Evolutionary conservation across 2,113 vertebrate genomes (phyloP).

Genomic region (Pangasianodon hypophthalmus): DNA sequence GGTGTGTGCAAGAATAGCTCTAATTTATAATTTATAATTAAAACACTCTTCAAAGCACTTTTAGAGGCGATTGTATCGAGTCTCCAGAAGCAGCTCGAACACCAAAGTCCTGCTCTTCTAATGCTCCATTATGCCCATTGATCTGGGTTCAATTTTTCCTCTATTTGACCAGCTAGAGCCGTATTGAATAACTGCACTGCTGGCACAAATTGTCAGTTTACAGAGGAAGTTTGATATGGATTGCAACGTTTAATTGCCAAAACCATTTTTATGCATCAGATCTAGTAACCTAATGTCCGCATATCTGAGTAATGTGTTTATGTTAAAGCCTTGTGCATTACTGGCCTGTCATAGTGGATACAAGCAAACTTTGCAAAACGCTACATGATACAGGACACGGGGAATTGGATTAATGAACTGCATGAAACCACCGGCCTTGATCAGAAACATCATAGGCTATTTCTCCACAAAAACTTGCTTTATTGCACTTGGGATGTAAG

Average conservation of each 20-base stretch:
- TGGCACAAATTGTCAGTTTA: slow-evolving; percentile 46
- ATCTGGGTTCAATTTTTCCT: slow-evolving; percentile 57
- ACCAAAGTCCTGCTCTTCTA: slow-evolving; percentile 51
- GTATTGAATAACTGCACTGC: slow-evolving; percentile 47
- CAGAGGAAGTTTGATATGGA: slow-evolving; percentile 43
- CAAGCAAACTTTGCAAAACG: neutral
- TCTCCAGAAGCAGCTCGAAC: slow-evolving; percentile 11
- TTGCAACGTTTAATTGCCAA: slow-evolving; percentile 16
- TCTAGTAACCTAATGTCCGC: neutral
- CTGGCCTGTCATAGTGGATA: neutral
- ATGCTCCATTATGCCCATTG: slow-evolving; percentile 60
- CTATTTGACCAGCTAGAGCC: slow-evolving; percentile 52
- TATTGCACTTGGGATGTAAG: neutral
- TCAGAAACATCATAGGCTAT: neutral
- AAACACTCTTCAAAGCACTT: slow-evolving; percentile 24
- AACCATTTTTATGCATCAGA: slow-evolving; percentile 23
- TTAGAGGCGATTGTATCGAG: neutral
- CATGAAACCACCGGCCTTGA: neutral
- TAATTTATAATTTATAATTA: slow-evolving; percentile 25
- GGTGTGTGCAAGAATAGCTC: slow-evolving; percentile 16
- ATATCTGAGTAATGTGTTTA: slow-evolving; percentile 7
- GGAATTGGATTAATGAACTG: slow-evolving; percentile 14
- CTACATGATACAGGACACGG: slow-evolving; percentile 7
- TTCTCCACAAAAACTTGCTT: neutral
- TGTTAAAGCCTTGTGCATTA: slow-evolving; percentile 19